These are phyloP conservation scores for Megaleporinus macrocephalus DNA, from an alignment of 2,113 vertebrate genomes.

Conservation along the genomic window DNA sequence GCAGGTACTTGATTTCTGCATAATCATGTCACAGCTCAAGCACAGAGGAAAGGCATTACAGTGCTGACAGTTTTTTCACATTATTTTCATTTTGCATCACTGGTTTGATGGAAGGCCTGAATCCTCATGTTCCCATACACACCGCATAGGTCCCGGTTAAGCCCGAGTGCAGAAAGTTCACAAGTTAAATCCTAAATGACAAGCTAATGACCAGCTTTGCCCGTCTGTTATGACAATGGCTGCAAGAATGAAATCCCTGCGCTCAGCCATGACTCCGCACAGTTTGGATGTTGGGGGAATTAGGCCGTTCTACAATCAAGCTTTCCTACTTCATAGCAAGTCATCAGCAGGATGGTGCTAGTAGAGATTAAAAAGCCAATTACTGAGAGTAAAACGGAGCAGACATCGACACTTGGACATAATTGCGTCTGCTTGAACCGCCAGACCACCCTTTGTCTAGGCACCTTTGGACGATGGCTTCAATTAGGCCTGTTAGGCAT, in stretches of 20 bases:
- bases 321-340: constrained; percentile 16
- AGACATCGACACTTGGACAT: background rate
- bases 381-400: background rate
- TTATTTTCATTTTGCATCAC: constrained; percentile 20
- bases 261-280: constrained; percentile 11
- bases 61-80: constrained; percentile 24
- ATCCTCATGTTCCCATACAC: background rate
- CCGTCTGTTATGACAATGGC: constrained; percentile 31
- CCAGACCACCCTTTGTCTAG: background rate
- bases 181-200: constrained; percentile 41
- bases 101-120: constrained; percentile 18
- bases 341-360: background rate
- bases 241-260: constrained; percentile 29
- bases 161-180: constrained; percentile 30
- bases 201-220: constrained; percentile 44
- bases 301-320: constrained; percentile 5
- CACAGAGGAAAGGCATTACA: constrained; percentile 32
- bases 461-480: background rate
- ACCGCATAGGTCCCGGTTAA: background rate
- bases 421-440: background rate
- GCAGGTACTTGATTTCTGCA: constrained; percentile 25
- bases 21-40: constrained; percentile 28
- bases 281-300: background rate
- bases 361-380: constrained; percentile 1
- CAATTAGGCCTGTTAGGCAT: background rate